Evolutionary conservation across 2,888 invertebrate species (phyloP).

Genomic region (Trissolcus japonicus): DNA sequence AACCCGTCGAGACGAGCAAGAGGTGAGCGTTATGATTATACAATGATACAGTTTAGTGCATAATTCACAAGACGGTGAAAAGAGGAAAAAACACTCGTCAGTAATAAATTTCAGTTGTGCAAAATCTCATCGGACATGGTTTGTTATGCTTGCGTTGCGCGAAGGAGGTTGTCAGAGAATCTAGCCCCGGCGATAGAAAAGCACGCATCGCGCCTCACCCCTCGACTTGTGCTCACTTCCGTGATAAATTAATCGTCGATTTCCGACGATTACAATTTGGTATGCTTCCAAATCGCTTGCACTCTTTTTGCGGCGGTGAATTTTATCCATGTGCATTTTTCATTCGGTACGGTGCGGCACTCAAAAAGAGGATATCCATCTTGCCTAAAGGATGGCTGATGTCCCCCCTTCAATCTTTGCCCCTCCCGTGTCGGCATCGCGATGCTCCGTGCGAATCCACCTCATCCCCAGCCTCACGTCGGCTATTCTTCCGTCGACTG

Average conservation of each 20-base stretch:
- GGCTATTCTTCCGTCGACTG: constrained; percentile 64
- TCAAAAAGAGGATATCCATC: constrained; percentile 75
- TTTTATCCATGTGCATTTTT: constrained; percentile 74
- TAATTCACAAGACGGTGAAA: constrained; percentile 19
- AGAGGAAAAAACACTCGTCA: constrained; percentile 3
- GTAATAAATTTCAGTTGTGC: constrained; percentile 51
- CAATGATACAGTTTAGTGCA: constrained; percentile 46
- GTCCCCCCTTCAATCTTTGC: constrained; percentile 35
- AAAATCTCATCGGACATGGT: constrained; percentile 58
- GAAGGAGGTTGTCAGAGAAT: constrained; percentile 54
- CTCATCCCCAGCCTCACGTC: constrained; percentile 47
- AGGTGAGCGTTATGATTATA: constrained; percentile 26
- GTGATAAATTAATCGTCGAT: constrained; percentile 75
- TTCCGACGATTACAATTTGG: constrained; percentile 75
- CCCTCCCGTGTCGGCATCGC: constrained; percentile 50
- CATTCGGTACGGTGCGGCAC: constrained; percentile 70
- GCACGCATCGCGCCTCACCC: constrained; percentile 25
- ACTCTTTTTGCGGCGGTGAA: constrained; percentile 73
- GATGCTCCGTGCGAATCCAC: constrained; percentile 59
- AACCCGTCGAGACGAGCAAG: constrained; percentile 4
- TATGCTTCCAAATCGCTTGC: constrained; percentile 74
- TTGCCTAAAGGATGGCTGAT: constrained; percentile 69
- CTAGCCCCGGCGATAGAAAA: constrained; percentile 44
- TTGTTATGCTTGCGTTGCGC: constrained; percentile 53
- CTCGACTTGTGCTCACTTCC: constrained; percentile 48